Evolutionary conservation across 2,797 vertebrate genomes (phyloP).

Genomic region (Pelobates cultripes): DNA sequence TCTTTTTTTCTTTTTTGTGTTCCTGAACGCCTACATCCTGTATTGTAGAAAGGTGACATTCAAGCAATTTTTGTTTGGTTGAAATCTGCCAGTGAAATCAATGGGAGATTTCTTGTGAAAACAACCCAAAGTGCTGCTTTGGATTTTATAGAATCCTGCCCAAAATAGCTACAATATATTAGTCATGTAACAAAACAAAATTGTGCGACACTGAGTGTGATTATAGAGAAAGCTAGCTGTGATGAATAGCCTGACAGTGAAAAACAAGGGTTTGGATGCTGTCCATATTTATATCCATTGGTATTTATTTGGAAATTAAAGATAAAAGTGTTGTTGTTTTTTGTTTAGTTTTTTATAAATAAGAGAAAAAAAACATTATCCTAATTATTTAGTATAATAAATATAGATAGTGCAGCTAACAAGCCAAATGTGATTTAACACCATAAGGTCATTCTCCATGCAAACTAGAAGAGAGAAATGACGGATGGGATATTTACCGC

Average conservation of each 20-base stretch:
- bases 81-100: constrained; percentile 2
- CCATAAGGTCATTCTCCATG: constrained; percentile 16
- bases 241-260: constrained; percentile 20
- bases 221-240: constrained; percentile 4
- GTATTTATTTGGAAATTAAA: constrained; percentile 26
- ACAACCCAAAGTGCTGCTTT: constrained; percentile 20
- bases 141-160: constrained; percentile 7
- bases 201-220: neutral
- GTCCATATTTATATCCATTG: constrained; percentile 11
- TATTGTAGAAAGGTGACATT: constrained; percentile 5
- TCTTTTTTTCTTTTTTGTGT: neutral
- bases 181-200: constrained; percentile 17
- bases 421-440: constrained; percentile 10
- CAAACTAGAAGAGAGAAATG: neutral
- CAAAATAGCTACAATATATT: constrained; percentile 11
- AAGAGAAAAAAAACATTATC: constrained; percentile 24
- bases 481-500: neutral
- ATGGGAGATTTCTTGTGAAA: constrained; percentile 16
- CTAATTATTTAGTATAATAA: constrained; percentile 39
- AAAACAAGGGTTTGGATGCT: constrained; percentile 13
- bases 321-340: neutral
- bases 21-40: neutral
- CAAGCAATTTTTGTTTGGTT: neutral
- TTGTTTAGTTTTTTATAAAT: neutral
- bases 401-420: constrained; percentile 1